Conservation (phyloP, 1,140 invertebrate species). For the Tetranychus urticae region DNA sequence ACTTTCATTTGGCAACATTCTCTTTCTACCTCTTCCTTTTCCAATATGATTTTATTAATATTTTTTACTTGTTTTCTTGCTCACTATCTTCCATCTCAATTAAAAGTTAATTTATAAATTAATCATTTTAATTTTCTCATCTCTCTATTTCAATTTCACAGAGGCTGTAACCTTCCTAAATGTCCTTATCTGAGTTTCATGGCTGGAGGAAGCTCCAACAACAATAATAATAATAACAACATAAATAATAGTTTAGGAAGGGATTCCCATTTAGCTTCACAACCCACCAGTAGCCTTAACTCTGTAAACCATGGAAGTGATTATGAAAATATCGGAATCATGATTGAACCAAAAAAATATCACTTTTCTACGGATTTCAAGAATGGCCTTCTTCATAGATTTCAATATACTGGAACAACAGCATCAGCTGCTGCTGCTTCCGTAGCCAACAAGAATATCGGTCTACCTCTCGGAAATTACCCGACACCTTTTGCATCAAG, state of each 20-base stretch:
- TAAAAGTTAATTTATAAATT: not conserved
- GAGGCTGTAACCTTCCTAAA: constrained; percentile 39
- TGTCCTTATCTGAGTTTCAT: constrained; percentile 33
- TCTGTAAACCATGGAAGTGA: constrained; percentile 28
- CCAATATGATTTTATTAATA: too few species aligned
- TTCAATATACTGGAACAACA: not conserved
- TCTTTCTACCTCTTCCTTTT: not conserved
- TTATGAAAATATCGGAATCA: constrained; percentile 33
- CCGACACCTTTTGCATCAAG: not conserved
- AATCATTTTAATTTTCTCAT: not conserved
- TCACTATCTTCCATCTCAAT: not conserved
- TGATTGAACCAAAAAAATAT: not conserved
- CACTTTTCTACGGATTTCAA: not conserved
- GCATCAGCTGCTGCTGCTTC: constrained; percentile 17
- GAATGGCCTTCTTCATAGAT: not conserved
- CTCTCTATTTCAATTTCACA: constrained; percentile 13
- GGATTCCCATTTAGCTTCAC: not conserved
- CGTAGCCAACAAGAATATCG: not conserved
- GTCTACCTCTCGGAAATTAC: not conserved
- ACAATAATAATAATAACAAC: too few species aligned
- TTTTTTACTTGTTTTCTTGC: too few species aligned
- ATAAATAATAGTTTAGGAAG: too few species aligned
- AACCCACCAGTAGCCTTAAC: not conserved
- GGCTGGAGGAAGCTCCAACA: constrained; percentile 26
- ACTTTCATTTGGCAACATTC: not conserved